Base-by-base conservation (phyloP, 2,797 vertebrate species). In the Eupleurogrammus muticus region DNA sequence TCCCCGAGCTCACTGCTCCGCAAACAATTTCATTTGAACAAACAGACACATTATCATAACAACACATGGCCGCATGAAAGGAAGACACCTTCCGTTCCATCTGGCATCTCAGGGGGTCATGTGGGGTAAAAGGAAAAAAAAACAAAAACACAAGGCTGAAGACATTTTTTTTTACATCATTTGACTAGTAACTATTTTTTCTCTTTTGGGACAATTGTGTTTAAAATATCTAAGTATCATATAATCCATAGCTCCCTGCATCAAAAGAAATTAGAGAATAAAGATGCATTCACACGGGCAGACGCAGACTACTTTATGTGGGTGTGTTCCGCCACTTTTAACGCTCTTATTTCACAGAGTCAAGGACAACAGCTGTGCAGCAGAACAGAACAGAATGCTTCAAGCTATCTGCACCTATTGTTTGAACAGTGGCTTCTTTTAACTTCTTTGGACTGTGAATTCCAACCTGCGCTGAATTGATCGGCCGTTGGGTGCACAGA, bases 1-100 rank as follows among this genome's bases (percentile, higher is more conserved):
- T 72, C 50, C 50, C 47, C 44, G 56, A 32, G 48, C 51, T 62
- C 20, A 14, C 5, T 28, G 34, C 16, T n/a, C 35, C 60, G 70
- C 60, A 69, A 75, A 63, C 67, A 38, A 52, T 73, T 79, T 57
- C 6, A 73, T 72, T 59, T 53, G 20, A 54, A 36, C 35, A 36
- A 28, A 28, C 28, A 28, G 3, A 28, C 28, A 28, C 28, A 28
- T 28, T 28, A 28, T 28, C 28, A 28, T 28, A 28, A 28, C 3
- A 28, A 28, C 28, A 28, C 28, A 28, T 6, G 6, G 28, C 6
- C 6, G 28, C 6, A 3, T 28, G 6, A 28, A 28, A 28, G 28
- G 28, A 28, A 28, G 3, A 28, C 28, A 28, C 28, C 28, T 28
- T 3, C 28, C 6, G 6, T 6, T 28, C 3, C 28, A 6, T 28